Evolutionary conservation across 2,113 vertebrate genomes (phyloP).

Genomic region (Platysternon megacephalum): DNA sequence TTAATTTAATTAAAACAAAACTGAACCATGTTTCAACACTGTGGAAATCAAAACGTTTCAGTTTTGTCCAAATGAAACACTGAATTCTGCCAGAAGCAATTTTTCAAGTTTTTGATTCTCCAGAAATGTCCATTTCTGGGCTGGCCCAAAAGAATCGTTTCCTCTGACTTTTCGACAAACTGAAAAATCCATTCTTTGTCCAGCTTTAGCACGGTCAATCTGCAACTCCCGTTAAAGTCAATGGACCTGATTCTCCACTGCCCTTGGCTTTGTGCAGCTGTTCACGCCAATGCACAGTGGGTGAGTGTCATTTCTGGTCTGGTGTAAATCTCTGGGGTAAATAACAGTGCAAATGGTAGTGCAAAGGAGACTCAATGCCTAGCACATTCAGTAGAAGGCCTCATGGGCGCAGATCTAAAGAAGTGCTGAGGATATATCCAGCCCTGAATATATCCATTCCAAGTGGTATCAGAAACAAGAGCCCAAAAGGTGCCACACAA

Average conservation of each 20-base stretch:
- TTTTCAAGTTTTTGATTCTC: not conserved
- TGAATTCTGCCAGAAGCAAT: not conserved
- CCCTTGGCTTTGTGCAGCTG: not conserved
- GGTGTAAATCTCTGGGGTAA: not conserved
- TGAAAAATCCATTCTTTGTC: not conserved
- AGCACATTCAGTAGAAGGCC: not conserved
- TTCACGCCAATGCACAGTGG: not conserved
- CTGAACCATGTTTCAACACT: not conserved
- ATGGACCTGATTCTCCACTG: not conserved
- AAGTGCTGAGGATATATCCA: not conserved
- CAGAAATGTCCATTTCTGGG: not conserved
- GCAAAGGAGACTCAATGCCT: not conserved
- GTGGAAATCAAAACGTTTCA: not conserved
- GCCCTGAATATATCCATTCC: fast-evolving
- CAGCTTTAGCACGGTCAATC: not conserved
- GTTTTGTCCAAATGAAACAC: not conserved
- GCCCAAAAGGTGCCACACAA: not conserved
- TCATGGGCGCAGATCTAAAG: not conserved
- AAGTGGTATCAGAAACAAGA: not conserved
- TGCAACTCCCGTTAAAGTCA: not conserved
- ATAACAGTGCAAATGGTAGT: not conserved
- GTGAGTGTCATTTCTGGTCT: not conserved
- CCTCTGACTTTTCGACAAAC: not conserved
- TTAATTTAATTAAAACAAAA: not conserved
- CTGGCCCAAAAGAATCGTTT: not conserved